Evolutionary conservation across 1,140 invertebrate species (phyloP), one percentile per base, ranked within the genome.

Genomic region (Conus ventricosus): DNA sequence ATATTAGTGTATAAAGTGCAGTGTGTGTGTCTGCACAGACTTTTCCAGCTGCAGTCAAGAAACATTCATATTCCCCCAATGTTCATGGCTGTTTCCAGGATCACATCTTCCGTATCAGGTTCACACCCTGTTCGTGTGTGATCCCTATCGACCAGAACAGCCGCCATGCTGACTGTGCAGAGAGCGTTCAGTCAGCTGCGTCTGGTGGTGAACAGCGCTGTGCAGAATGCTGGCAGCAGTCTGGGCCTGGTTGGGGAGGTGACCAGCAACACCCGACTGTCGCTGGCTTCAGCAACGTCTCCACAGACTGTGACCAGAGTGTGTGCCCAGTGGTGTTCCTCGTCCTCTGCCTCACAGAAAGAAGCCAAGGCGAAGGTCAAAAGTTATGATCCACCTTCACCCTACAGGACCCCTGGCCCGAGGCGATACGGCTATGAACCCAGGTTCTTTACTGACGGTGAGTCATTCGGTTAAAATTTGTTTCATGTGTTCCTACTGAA

Each of bases 341-440:
- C 71, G 2, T 78, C 76, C 17, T 71, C 85, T 13, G 20, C 53
- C 5, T 27, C 85, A 5, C 17, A 87, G 54, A 76, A 87, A 57
- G 75, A n/a, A 55, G 67, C 27, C 15, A 78, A 87, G 23, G 71
- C 11, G 7, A 57, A 55, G 25, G 53, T 78, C 6, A 84, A 84
- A 20, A 80, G 71, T 54, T 87, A 87, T 39, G 83, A 90, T 8
- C 78, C 90, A 10, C 88, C 88, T 0, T 91, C 90, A 51, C 92
- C 92, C 5, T 93, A 90, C 88, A 92, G 90, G 85, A 89, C 25
- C 13, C 90, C 90, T 39, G 91, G 90, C 1, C 92, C 92, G 13
- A 84, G 88, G 7, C 81, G 89, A 76, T 91, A 92, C 90, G 92
- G 92, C 51, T 92, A 90, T 88, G 63, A 90, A 39, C 85, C 87